Conservation (phyloP, 2,888 invertebrate species). For the Diachrysia chrysitis region DNA sequence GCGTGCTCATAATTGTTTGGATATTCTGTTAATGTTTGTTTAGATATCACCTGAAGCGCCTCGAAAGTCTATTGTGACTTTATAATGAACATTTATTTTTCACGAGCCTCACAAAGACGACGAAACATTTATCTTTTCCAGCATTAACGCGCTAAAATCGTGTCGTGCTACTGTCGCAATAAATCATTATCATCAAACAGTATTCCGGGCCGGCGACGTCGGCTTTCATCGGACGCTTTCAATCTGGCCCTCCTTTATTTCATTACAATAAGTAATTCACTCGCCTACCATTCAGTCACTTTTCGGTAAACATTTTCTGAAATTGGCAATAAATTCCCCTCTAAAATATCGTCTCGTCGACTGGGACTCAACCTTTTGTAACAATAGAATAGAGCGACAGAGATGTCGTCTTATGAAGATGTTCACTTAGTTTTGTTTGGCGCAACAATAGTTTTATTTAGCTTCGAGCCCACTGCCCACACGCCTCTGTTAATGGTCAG, state of each 20-base stretch:
- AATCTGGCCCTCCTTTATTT: conserved; percentile 87
- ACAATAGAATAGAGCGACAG: conserved; percentile 75
- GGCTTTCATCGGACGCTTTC: conserved; percentile 86
- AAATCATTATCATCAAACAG: conserved; percentile 88
- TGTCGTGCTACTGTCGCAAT: conserved; percentile 84
- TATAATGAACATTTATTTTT: conserved; percentile 73
- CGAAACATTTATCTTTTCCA: conserved; percentile 84
- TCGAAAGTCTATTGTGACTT: conserved; percentile 55
- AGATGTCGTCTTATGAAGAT: conserved; percentile 85
- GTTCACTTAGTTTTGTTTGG: conserved; percentile 87
- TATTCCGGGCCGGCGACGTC: conserved; percentile 74
- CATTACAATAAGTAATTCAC: conserved; percentile 88
- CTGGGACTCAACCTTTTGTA: conserved; percentile 73
- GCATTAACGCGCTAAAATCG: conserved; percentile 83
- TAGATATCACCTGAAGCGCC: conserved; percentile 40
- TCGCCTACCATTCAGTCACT: conserved; percentile 85
- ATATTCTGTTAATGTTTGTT: conserved; percentile 59
- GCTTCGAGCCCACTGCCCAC: conserved; percentile 87
- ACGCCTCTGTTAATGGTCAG: conserved; percentile 87
- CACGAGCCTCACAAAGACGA: conserved; percentile 72
- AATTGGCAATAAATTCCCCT: conserved; percentile 88
- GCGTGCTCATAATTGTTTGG: conserved; percentile 46
- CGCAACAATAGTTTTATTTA: conserved; percentile 88
- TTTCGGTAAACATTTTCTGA: conserved; percentile 86
- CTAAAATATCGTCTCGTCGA: conserved; percentile 79